Percentiles rank a stretch among this genome's conserved stretches.
Conservation (phyloP, 2,113 vertebrate species). For the Synchiropus splendidus region DNA sequence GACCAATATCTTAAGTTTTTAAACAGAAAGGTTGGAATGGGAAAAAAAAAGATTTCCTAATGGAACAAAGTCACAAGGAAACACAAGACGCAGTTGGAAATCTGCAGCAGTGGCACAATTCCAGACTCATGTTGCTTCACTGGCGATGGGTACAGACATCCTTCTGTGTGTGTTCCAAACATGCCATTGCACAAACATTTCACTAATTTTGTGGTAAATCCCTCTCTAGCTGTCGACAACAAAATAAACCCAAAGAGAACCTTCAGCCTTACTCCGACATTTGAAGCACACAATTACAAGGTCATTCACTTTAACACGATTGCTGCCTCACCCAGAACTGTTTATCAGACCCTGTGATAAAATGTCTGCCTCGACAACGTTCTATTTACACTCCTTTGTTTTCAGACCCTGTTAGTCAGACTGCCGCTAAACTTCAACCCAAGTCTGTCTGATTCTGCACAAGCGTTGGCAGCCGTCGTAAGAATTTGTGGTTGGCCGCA, state of each 20-base stretch:
- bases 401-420: conserved; percentile 18
- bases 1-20: conserved; percentile 6
- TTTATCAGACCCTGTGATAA: background rate
- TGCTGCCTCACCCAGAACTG: background rate
- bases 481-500: conserved; percentile 41
- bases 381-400: conserved; percentile 25
- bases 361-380: conserved; percentile 6
- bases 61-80: conserved; percentile 45
- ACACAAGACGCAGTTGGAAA: conserved; percentile 36
- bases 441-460: conserved; percentile 21
- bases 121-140: conserved; percentile 41
- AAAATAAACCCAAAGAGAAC: conserved; percentile 12
- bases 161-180: conserved; percentile 5
- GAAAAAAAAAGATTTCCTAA: conserved; percentile 33
- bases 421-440: conserved; percentile 26
- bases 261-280: conserved; percentile 2
- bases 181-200: conserved; percentile 11
- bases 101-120: conserved; percentile 46
- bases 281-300: conserved; percentile 9
- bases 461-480: conserved; percentile 21
- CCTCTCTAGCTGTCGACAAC: conserved; percentile 11
- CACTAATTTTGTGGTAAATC: too few species aligned
- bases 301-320: conserved; percentile 1
- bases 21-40: conserved; percentile 19
- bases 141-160: conserved; percentile 25